A percentile compares a stretch with the other conserved stretches of the same genome.
Evolutionary conservation across 2,797 vertebrate genomes (phyloP).

Genomic region (Rhinophrynus dorsalis): DNA sequence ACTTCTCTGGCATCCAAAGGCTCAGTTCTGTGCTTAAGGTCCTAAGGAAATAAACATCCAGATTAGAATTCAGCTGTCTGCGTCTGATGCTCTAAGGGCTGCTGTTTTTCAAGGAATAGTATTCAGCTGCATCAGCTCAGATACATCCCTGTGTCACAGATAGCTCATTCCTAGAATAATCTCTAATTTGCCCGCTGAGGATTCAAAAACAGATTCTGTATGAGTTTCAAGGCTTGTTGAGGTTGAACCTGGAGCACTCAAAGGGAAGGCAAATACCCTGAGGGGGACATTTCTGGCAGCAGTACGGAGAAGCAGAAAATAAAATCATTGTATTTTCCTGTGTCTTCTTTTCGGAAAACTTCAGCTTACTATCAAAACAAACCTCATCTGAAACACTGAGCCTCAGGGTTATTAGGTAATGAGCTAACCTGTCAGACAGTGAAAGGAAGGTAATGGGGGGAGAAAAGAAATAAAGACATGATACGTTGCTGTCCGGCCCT

Average conservation of each 20-base stretch:
- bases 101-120: not conserved
- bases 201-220: slow-evolving; percentile 22
- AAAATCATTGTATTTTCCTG: slow-evolving; percentile 23
- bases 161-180: slow-evolving; percentile 26
- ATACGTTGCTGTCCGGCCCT: slow-evolving; percentile 1
- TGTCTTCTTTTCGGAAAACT: slow-evolving; percentile 23
- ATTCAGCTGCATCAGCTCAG: slow-evolving; percentile 3
- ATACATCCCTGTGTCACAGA: not conserved
- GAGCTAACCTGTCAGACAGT: slow-evolving; percentile 29
- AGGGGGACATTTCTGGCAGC: slow-evolving; percentile 29
- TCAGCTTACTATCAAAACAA: slow-evolving; percentile 40
- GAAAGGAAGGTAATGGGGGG: slow-evolving; percentile 8
- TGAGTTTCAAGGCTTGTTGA: slow-evolving; percentile 34
- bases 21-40: too few species aligned
- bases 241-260: slow-evolving; percentile 38
- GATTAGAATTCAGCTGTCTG: not conserved
- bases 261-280: slow-evolving; percentile 39
- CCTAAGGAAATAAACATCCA: not conserved
- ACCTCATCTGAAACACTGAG: slow-evolving; percentile 25
- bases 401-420: slow-evolving; percentile 43
- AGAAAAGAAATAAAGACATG: slow-evolving; percentile 1
- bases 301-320: slow-evolving; percentile 23
- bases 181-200: slow-evolving; percentile 32
- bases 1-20: too few species aligned
- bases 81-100: too few species aligned